Evolutionary conservation across 1,140 invertebrate species (phyloP).

Genomic region (Aleiodes sp.): DNA sequence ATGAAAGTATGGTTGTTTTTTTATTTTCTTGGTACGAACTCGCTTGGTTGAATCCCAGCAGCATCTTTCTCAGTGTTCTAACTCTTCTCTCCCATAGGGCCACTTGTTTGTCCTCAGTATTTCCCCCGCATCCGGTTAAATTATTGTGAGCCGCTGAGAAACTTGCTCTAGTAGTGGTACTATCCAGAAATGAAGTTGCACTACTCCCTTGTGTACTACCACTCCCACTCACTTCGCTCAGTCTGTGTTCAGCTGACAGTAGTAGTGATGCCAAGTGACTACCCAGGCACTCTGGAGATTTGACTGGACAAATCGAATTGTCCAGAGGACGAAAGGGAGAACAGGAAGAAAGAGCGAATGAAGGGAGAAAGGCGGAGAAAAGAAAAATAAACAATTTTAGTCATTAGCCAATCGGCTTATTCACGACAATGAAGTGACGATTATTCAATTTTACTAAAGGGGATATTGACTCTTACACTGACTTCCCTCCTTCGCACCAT

Average conservation of each 20-base stretch:
- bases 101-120: conserved; percentile 84
- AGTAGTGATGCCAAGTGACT: conserved; percentile 78
- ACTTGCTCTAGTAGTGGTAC: conserved; percentile 64
- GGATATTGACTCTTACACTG: conserved; percentile 71
- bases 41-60: conserved; percentile 74
- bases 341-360: not conserved
- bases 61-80: conserved; percentile 80
- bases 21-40: conserved; percentile 71
- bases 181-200: conserved; percentile 56
- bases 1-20: no score
- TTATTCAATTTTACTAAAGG: conserved; percentile 1
- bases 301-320: conserved; percentile 67
- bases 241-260: conserved; percentile 80
- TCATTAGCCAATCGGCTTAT: not conserved
- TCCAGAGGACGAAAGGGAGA: not conserved
- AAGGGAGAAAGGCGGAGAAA: not conserved
- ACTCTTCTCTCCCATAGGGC: conserved; percentile 87
- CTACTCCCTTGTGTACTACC: conserved; percentile 38
- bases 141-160: conserved; percentile 68
- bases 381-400: no score
- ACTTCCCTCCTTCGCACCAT: conserved; percentile 88
- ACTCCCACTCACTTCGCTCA: conserved; percentile 76
- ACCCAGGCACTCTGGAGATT: conserved; percentile 75
- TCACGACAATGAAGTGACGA: not conserved
- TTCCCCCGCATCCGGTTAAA: conserved; percentile 72